Evolutionary conservation across 1,140 invertebrate species (phyloP), one percentile per base, ranked within the genome.

Genomic region (Eulimnadia texana): DNA sequence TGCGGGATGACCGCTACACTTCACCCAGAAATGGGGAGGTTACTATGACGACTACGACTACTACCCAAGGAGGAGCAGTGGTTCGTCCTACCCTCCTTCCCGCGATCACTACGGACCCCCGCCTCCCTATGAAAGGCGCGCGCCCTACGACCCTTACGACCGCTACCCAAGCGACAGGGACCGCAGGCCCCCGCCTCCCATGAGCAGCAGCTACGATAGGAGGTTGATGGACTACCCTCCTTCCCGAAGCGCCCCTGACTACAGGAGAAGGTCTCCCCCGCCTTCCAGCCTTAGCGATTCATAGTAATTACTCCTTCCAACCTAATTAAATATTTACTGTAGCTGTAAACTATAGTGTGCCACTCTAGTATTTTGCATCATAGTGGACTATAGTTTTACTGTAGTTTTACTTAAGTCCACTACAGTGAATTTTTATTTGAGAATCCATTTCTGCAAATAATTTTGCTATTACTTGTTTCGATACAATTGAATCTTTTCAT

Each of bases 1-100:
- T n/a, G 60, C 66, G 67, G 20, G 66, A 68, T 42, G 67, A 64
- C 63, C 65, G 53, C 53, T 66, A 58, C 57, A 66, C 58, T 64
- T 62, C 53, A 51, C 64, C 54, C 50, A 2, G 1, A 16, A 23
- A 47, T n/a, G 25, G 0, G 16, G 33, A 27, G 25, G 59, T 19
- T 51, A 29, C 27, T 50, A 60, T 29, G 49, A 29, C 22, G 59
- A 51, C n/a, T 29, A 49, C 23, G 51, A 60, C 29, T 49, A 28
- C 25, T 51, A 52, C 24, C 42, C 23, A 28, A 16, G 23, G 6
- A 42, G 33, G 33, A 42, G 33, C 33, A 42, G 33, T 16, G 28
- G 60, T 19, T n/a, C 50, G 42, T 51, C 60, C 0, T 50, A 50
- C 20, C 51, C 60, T 9, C 50, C 42, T 54, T 33, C 50, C 20